A percentile compares a stretch with the other conserved stretches of the same genome.
phyloP scores from a whole-genome alignment of 1,140 invertebrate species.

The Procambarus clarkii region DNA sequence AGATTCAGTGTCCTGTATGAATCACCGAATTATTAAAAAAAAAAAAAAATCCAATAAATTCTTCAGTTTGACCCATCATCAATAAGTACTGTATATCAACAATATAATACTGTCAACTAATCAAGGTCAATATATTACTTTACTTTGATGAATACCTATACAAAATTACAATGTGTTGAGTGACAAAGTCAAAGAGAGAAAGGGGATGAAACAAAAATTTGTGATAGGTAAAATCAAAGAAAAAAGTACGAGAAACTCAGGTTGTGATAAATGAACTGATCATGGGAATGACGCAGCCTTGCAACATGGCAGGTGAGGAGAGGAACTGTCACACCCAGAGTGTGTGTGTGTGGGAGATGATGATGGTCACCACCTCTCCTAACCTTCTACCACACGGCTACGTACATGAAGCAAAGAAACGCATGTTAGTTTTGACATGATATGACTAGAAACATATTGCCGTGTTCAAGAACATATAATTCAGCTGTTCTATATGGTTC shows the following conservation, averaged over 20 bases:
- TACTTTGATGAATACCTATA: not conserved
- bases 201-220: not conserved
- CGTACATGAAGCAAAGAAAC: not conserved
- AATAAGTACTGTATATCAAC: not conserved
- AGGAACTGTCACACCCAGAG: too few species aligned
- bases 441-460: conserved; percentile 15
- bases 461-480: not conserved
- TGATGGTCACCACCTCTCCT: not conserved
- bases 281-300: too few species aligned
- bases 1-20: not conserved
- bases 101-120: not conserved
- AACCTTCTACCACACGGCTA: not conserved
- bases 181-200: too few species aligned
- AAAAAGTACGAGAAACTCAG: not conserved
- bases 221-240: not conserved
- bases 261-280: not conserved
- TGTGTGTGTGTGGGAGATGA: not conserved
- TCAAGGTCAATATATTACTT: not conserved
- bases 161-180: too few species aligned
- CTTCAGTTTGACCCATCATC: not conserved
- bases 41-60: not conserved
- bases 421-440: not conserved
- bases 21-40: not conserved
- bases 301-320: too few species aligned
- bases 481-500: not conserved